Percentiles rank a stretch among this genome's conserved stretches.
phyloP scores from a whole-genome alignment of 92 coral and sea anemone genomes.

The Actinostola sp. region DNA sequence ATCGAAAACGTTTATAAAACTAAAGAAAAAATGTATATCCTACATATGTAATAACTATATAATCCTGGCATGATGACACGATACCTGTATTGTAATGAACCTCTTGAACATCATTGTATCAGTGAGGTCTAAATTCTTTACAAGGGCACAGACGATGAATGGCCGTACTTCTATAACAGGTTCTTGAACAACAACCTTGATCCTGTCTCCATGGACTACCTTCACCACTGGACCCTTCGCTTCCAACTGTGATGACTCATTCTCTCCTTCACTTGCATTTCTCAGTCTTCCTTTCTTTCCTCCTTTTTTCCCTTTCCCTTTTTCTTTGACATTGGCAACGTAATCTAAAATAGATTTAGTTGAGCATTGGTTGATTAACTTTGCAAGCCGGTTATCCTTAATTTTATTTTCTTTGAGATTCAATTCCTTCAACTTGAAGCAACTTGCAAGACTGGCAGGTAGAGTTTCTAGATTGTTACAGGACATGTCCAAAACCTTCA shows the following conservation, averaged over 20 bases:
- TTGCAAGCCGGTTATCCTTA: constrained; percentile 77
- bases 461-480: constrained; percentile 58
- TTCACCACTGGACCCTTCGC: constrained; percentile 56
- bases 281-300: constrained; percentile 75
- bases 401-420: constrained; percentile 76
- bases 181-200: constrained; percentile 63
- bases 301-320: constrained; percentile 82
- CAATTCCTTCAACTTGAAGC: constrained; percentile 90
- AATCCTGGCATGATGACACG: neutral
- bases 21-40: too few species aligned
- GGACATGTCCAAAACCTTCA: constrained; percentile 76
- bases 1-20: too few species aligned
- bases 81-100: constrained; percentile 93
- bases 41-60: too few species aligned
- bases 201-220: constrained; percentile 72
- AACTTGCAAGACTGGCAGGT: constrained; percentile 71
- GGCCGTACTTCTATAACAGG: constrained; percentile 76
- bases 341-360: constrained; percentile 92
- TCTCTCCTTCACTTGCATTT: constrained; percentile 61
- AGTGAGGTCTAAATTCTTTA: constrained; percentile 75
- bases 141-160: constrained; percentile 85
- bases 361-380: constrained; percentile 83
- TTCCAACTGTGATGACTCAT: constrained; percentile 19
- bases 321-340: constrained; percentile 63
- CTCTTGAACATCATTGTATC: constrained; percentile 75